Conservation (phyloP, 1,140 invertebrate species). For the Micrasema longulum region DNA sequence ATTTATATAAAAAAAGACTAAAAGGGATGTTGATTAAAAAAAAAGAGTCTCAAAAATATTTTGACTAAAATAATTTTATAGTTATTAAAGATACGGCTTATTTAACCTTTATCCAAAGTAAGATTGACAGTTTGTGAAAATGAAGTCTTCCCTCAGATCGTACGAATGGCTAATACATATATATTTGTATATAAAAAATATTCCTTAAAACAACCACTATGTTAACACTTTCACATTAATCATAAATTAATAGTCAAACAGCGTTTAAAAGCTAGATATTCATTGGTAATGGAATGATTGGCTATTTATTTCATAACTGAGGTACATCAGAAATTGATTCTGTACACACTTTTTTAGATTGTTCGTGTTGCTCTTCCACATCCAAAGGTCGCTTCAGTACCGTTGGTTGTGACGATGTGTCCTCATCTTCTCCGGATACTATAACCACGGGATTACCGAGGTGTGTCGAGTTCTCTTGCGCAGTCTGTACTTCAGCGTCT, state of each 20-base stretch:
- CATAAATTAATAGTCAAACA: constrained; percentile 23
- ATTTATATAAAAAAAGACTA: not conserved
- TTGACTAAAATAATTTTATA: too few species aligned
- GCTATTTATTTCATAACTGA: constrained; percentile 47
- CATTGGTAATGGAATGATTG: constrained; percentile 48
- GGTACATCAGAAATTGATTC: constrained; percentile 39
- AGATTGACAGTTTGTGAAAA: too few species aligned
- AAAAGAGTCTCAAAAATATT: not conserved
- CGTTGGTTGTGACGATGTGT: constrained; percentile 4
- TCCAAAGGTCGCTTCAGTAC: constrained; percentile 39
- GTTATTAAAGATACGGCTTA: too few species aligned
- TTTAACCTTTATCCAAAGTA: too few species aligned
- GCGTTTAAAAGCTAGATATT: constrained; percentile 38
- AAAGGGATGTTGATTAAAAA: not conserved
- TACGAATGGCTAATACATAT: too few species aligned
- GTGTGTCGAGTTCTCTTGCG: not conserved
- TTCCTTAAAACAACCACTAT: constrained; percentile 12
- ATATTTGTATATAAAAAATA: constrained; percentile 24
- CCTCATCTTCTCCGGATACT: constrained; percentile 44
- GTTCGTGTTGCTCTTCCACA: constrained; percentile 18
- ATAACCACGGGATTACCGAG: constrained; percentile 37
- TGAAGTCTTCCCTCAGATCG: too few species aligned
- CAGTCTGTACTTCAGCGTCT: constrained; percentile 7
- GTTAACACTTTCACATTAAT: constrained; percentile 28
- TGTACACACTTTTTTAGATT: constrained; percentile 50